These are phyloP conservation scores for Chaetodon auriga DNA, from an alignment of 2,113 vertebrate species.

Conservation along the genomic window DNA sequence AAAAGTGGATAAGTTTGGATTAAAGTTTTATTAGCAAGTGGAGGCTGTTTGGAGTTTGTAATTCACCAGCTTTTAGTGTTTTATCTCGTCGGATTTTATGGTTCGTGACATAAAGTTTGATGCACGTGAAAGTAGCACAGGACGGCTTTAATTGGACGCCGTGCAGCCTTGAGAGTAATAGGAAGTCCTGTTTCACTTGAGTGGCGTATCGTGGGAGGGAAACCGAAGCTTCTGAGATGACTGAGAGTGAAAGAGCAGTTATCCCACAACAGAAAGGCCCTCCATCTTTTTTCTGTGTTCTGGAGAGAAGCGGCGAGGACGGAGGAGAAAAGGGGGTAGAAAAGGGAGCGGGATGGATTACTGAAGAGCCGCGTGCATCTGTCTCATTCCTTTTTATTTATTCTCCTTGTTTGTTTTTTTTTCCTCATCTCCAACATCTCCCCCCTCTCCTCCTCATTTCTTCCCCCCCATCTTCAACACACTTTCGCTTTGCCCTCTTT, in stretches of 20 bases:
- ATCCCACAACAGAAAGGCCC: slow-evolving; percentile 68
- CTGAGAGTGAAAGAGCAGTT: slow-evolving; percentile 79
- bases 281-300: slow-evolving; percentile 53
- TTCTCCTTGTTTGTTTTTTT: slow-evolving; percentile 82
- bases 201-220: slow-evolving; percentile 36
- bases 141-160: slow-evolving; percentile 20
- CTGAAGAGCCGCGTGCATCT: slow-evolving; percentile 75
- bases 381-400: slow-evolving; percentile 83
- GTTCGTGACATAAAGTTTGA: slow-evolving; percentile 11
- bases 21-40: slow-evolving; percentile 56
- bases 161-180: slow-evolving; percentile 11
- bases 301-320: slow-evolving; percentile 15
- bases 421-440: slow-evolving; percentile 56
- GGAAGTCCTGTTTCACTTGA: slow-evolving; percentile 42
- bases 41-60: slow-evolving; percentile 4
- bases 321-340: slow-evolving; percentile 34
- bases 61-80: slow-evolving; percentile 1
- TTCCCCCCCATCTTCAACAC: slow-evolving; percentile 77
- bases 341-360: slow-evolving; percentile 68
- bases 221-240: slow-evolving; percentile 61
- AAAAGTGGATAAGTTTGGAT: slow-evolving; percentile 51
- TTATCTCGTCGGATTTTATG: background rate
- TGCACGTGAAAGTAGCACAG: background rate
- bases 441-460: slow-evolving; percentile 44
- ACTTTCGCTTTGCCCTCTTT: slow-evolving; percentile 77